These are phyloP conservation scores for Cossypha niveicapilla DNA, from an alignment of 2,797 vertebrate species.

Conservation along the genomic window DNA sequence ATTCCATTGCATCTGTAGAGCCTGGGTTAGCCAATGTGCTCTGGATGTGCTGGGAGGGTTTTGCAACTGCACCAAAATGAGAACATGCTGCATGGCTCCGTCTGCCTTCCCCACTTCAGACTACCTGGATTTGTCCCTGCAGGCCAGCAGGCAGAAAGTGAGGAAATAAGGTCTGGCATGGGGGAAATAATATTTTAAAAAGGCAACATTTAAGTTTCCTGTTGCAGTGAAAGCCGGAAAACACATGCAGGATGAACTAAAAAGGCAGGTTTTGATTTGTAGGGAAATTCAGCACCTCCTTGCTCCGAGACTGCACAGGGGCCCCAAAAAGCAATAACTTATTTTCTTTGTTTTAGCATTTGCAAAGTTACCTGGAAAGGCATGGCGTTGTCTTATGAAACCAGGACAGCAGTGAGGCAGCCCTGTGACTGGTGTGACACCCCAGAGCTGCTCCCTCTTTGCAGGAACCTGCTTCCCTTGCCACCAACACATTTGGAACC, in stretches of 20 bases:
- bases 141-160: fast-evolving
- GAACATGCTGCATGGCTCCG: fast-evolving
- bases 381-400: background rate
- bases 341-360: background rate
- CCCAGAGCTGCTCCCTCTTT: fast-evolving
- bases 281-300: background rate
- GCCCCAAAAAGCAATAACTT: background rate
- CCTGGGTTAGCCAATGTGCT: background rate
- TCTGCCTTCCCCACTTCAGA: background rate
- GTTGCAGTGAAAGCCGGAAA: background rate
- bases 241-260: background rate
- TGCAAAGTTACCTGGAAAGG: background rate
- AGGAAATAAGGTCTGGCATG: background rate
- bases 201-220: background rate
- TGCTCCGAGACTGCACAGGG: background rate
- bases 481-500: background rate
- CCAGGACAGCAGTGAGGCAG: background rate
- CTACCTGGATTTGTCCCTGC: background rate
- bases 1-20: fast-evolving
- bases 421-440: background rate
- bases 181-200: background rate
- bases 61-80: background rate
- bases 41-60: fast-evolving
- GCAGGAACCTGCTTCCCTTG: fast-evolving
- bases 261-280: background rate